Evolutionary conservation across 2,888 invertebrate genomes (phyloP), one percentile per base, ranked within the genome.

Genomic region (Bombylius major): DNA sequence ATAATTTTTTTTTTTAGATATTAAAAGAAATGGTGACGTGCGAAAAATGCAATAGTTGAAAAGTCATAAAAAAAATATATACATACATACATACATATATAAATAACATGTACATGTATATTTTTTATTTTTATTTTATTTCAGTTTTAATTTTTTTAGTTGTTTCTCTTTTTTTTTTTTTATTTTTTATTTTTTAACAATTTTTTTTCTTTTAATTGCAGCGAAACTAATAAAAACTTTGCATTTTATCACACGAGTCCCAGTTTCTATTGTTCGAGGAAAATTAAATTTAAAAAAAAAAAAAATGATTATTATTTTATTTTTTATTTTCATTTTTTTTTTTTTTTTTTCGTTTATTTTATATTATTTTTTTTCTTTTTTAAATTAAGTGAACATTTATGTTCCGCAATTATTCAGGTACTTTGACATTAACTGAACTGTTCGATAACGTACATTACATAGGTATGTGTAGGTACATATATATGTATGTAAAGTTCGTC

Each of bases 191-290:
- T 7, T 39, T 39, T 42, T 11, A 11, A 4, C 11, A 11, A 11
- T 42, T 42, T 8, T 42, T 42, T 8, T 42, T 39, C 11, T 42
- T 42, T 11, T 54, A 57, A 57, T 57, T 57, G 45, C 51, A 57
- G 44, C 52, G 49, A 56, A 56, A 56, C 56, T 48, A 56, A 56
- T 52, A 56, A 56, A 42, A 56, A 34, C 45, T 44, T 13, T 12
- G 34, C 44, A 49, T 56, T 52, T 56, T 56, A 56, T 56, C 56
- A 52, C 56, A 52, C 51, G 42, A 56, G 48, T 49, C 51, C 48
- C 32, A 50, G 54, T 49, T 54, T 54, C 54, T 49, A 54, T 54
- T 54, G 54, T 54, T 53, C 36, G 33, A 13, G 32, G 33, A 44
- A 54, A 54, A 49, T 54, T 54, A 54, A 54, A 50, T 50, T 54